These are phyloP conservation scores for Fukomys damarensis DNA, from an alignment of 2,113 vertebrate genomes.

Conservation along the genomic window DNA sequence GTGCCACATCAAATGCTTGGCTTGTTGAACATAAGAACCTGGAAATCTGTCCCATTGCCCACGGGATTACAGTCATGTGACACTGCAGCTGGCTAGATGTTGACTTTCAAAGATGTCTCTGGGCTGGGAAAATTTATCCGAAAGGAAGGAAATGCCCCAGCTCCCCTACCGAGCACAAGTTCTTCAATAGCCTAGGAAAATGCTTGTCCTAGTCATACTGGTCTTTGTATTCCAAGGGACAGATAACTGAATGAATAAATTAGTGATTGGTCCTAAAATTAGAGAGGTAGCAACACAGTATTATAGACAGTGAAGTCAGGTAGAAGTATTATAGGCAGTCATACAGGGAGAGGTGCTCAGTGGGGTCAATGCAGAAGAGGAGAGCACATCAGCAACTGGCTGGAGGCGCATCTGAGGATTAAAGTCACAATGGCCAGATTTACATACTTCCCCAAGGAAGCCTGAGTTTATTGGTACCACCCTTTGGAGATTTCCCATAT, in stretches of 20 bases:
- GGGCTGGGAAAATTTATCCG: not conserved
- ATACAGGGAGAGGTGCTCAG: not conserved
- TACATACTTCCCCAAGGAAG: not conserved
- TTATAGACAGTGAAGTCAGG: not conserved
- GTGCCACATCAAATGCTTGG: not conserved
- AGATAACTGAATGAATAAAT: not conserved
- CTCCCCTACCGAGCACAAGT: not conserved
- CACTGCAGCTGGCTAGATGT: not conserved
- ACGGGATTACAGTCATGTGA: not conserved
- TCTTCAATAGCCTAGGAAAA: not conserved
- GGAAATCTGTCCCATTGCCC: not conserved
- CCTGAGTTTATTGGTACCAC: not conserved
- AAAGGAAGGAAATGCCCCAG: not conserved
- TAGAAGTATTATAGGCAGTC: not conserved
- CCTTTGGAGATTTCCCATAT: not conserved
- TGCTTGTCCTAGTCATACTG: not conserved
- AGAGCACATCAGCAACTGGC: not conserved
- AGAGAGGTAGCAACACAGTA: not conserved
- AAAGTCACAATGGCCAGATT: not conserved
- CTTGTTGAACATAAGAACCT: not conserved
- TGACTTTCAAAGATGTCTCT: conserved; percentile 34
- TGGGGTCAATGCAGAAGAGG: not conserved
- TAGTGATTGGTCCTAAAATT: not conserved
- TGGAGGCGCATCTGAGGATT: not conserved
- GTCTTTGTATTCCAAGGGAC: not conserved